phyloP scores from a whole-genome alignment of 2,888 invertebrate species.

The Eubasilissa splendida region DNA sequence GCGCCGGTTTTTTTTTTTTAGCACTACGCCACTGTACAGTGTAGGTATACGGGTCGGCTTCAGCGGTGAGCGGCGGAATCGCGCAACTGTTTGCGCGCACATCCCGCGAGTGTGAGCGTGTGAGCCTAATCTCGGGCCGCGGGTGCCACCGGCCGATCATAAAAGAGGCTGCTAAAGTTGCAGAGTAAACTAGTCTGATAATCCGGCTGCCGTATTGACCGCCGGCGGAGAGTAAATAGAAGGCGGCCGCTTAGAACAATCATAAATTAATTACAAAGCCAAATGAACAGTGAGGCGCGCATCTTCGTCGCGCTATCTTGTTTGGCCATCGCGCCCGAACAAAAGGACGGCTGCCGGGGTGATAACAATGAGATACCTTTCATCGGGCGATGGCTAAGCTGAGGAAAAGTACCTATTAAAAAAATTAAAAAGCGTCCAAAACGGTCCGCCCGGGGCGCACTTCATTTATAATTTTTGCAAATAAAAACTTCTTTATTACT shows the following conservation, averaged over 20 bases:
- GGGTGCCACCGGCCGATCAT: background rate
- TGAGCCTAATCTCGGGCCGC: background rate
- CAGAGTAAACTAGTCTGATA: constrained; percentile 39
- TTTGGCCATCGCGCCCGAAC: constrained; percentile 51
- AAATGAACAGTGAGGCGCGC: constrained; percentile 49
- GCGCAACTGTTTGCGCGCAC: background rate
- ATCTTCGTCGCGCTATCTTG: constrained; percentile 49
- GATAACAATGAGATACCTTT: constrained; percentile 26
- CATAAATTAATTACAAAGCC: constrained; percentile 55
- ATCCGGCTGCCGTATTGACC: constrained; percentile 35
- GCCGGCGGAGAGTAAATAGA: constrained; percentile 30
- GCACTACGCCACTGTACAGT: too few species aligned
- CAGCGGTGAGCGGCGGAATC: background rate
- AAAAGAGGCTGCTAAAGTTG: background rate
- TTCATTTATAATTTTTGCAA: too few species aligned
- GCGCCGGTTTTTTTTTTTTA: too few species aligned
- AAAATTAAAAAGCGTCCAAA: too few species aligned
- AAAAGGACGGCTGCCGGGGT: constrained; percentile 34
- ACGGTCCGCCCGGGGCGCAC: too few species aligned
- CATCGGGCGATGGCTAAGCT: background rate
- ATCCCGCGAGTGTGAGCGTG: background rate
- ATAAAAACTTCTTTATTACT: too few species aligned
- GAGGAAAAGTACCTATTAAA: constrained; percentile 1
- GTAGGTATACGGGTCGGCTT: too few species aligned
- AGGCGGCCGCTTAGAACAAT: constrained; percentile 25